Evolutionary conservation across 2,113 vertebrate species (phyloP), one percentile per base, ranked within the genome.

Genomic region (Notothenia rossii): DNA sequence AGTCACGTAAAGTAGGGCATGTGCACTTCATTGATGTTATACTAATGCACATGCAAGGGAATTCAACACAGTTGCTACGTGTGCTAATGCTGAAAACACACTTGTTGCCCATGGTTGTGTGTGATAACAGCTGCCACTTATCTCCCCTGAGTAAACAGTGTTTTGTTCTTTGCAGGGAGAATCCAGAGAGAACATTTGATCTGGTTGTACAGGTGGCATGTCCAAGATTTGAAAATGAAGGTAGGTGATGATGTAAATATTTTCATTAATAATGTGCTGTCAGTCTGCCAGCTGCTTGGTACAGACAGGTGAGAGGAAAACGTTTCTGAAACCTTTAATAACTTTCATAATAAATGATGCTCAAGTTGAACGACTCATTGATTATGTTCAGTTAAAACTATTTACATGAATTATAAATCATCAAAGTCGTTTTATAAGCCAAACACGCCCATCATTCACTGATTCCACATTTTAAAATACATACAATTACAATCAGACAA

Each of bases 111-210:
- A n/a, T 29, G n/a, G 7, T 11, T 43, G 18, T 63, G 12, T 75
- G 51, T 12, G 5, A 20, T 13, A 51, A 11, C 50, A 68, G 15
- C 22, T 62, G 55, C 11, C 20, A 8, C 15, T 4, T 50, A 0
- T 54, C 18, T 12, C 20, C 29, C 40, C 17, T 7, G 2, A 48
- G 2, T 76, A 55, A 86, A 62, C 46, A 10, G 0, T 61, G 45
- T 82, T 55, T 75, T 22, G 8, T 79, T 81, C 6, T 63, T 76
- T 89, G 4, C 88, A 99, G 98, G 94, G 97, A 98, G 95, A 96
- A 97, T 89, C 98, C 98, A 86, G 96, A 97, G 74, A 96, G 96
- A 92, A 98, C 96, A 11, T 98, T 99, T 94, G 98, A 99, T 93
- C 94, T 99, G 94, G 95, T 98, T 55, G 79, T 99, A 84, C 97